Base-by-base conservation (phyloP, 2,888 invertebrate genomes). In the Junonia oenone region DNA sequence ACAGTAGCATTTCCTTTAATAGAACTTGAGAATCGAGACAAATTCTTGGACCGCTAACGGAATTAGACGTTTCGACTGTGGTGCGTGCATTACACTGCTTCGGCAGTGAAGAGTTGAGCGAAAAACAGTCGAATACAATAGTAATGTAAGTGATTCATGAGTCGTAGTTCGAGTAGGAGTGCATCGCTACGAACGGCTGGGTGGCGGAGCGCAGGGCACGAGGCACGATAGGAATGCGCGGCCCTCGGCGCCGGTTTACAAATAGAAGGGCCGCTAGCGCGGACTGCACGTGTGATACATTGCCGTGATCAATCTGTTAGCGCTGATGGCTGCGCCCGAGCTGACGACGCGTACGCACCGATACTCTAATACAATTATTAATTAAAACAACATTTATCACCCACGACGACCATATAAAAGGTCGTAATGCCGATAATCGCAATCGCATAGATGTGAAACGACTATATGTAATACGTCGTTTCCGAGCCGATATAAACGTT, bases 161-260 rank as follows among this genome's bases (percentile, higher is more conserved):
- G 54, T 55, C 49, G 52, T 45, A 47, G 62, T 64, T 63, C 67
- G 65, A 66, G 64, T 64, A 63, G 63, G 65, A 68, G 70, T 67
- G 66, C 63, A 67, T 66, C 73, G 69, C 64, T 63, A 67, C 62
- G 72, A 67, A 65, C 63, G 67, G 63, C 65, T 68, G 70, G 70
- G 71, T 66, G 70, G 75, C 69, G 72, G 74, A 64, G 78, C 75
- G 65, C 68, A 68, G 83, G 83, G 69, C 73, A 74, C 79, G 80
- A 79, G 83, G 81, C 82, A 82, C 71, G 87, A 78, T 69, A 72
- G 86, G 89, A 88, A 89, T 89, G 89, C 76, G 78, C 78, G 82
- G 85, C 86, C 85, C 83, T 81, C 85, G 85, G 84, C 87, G 87
- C 88, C 87, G 81, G 86, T 84, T 87, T 86, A 89, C 89, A 88